Conservation (phyloP, 92 coral and sea anemone species). For the Porites lobata region DNA sequence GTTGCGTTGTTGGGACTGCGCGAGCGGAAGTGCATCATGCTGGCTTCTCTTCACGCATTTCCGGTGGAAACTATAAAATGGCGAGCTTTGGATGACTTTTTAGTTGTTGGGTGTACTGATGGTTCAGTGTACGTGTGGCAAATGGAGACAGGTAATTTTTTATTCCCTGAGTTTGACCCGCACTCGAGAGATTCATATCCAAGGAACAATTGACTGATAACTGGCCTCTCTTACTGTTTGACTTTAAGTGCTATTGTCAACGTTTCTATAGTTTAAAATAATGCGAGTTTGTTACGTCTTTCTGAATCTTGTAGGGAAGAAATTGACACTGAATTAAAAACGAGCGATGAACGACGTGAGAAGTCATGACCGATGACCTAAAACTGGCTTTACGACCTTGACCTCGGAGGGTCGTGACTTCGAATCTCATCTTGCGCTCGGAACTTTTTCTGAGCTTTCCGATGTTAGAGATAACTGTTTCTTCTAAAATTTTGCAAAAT, state of each 20-base stretch:
- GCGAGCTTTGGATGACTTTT: constrained; percentile 97
- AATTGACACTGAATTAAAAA: no score
- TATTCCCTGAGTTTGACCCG: neutral
- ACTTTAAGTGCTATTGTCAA: neutral
- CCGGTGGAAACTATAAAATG: constrained; percentile 98
- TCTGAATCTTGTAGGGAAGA: no score
- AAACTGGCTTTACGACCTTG: no score
- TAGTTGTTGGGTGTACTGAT: constrained; percentile 93
- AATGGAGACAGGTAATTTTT: constrained; percentile 89
- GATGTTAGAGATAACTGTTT: no score
- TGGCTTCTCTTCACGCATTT: constrained; percentile 96
- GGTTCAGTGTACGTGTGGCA: constrained; percentile 99
- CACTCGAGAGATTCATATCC: neutral
- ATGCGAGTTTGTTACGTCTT: no score
- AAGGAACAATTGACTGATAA: neutral
- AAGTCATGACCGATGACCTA: no score
- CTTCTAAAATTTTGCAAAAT: no score
- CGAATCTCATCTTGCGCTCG: no score
- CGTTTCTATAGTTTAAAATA: no score
- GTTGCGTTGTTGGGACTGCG: constrained; percentile 93
- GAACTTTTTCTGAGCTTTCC: no score
- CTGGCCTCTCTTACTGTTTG: neutral
- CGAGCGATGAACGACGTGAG: no score
- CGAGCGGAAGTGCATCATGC: constrained; percentile 91
- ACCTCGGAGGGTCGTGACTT: no score